Evolutionary conservation across 2,113 vertebrate genomes (phyloP).

Genomic region (Clupea harengus): DNA sequence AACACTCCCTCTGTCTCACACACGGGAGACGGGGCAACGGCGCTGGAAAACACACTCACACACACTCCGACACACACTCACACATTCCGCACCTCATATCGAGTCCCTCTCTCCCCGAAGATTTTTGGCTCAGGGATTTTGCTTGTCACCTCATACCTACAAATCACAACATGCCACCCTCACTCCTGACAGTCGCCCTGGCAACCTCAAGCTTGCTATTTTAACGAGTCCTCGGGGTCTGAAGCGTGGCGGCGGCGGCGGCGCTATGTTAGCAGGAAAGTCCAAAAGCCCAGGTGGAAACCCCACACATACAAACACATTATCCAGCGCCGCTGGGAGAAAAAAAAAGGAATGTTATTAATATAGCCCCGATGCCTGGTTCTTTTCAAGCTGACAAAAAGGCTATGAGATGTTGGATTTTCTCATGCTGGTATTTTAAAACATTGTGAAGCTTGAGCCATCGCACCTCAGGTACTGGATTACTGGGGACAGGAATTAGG

Average conservation of each 20-base stretch:
- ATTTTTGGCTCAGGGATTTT: conserved; percentile 45
- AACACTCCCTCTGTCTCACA: neutral
- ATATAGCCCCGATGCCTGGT: neutral
- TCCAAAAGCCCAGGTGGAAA: neutral
- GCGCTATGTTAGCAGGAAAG: conserved; percentile 6
- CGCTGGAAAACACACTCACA: neutral
- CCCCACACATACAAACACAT: neutral
- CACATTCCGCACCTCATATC: conserved; percentile 6
- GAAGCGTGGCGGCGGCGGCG: neutral
- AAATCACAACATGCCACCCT: conserved; percentile 55
- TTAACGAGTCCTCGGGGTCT: conserved; percentile 50
- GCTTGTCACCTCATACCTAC: conserved; percentile 49
- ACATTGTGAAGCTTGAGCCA: neutral
- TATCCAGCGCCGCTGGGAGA: neutral
- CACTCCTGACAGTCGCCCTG: conserved; percentile 53
- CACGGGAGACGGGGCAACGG: neutral
- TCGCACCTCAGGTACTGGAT: neutral
- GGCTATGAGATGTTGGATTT: neutral
- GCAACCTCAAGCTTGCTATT: conserved; percentile 53
- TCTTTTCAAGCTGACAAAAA: neutral
- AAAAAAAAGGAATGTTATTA: neutral
- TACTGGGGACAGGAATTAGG: neutral
- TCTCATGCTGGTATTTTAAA: neutral
- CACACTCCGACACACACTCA: no score
- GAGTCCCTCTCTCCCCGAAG: conserved; percentile 40